Evolutionary conservation across 2,888 invertebrate genomes (phyloP).

Genomic region (Drosophila hamatofila): DNA sequence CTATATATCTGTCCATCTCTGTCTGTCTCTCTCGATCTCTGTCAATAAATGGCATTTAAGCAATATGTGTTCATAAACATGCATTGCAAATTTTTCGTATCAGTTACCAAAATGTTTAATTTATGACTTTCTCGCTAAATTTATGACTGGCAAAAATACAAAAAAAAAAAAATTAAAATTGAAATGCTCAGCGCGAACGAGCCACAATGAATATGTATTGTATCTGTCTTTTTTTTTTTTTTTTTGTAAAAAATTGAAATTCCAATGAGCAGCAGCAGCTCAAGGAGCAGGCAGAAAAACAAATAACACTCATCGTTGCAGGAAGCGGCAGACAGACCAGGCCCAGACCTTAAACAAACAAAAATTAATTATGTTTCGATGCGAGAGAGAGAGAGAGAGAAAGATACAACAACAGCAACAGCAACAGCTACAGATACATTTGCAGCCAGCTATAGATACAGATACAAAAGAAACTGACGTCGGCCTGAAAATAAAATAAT

Average conservation of each 20-base stretch:
- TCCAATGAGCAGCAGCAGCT: constrained; percentile 74
- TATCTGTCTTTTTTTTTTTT: constrained; percentile 21
- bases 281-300: constrained; percentile 58
- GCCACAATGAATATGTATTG: constrained; percentile 74
- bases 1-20: neutral
- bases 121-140: constrained; percentile 75
- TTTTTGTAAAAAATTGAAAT: constrained; percentile 58
- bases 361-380: constrained; percentile 81
- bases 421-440: constrained; percentile 12
- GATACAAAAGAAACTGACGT: constrained; percentile 52
- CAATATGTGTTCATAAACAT: constrained; percentile 46
- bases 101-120: constrained; percentile 79
- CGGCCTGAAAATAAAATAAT: constrained; percentile 71
- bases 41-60: constrained; percentile 54
- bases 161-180: constrained; percentile 48
- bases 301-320: constrained; percentile 46
- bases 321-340: constrained; percentile 64
- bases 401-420: constrained; percentile 33
- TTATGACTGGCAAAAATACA: constrained; percentile 65
- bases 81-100: constrained; percentile 54
- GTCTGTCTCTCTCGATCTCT: constrained; percentile 27
- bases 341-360: constrained; percentile 77
- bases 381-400: constrained; percentile 50
- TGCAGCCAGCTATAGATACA: constrained; percentile 26
- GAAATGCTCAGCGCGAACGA: constrained; percentile 65